Conservation (phyloP, 2,113 vertebrate species). For the Bettongia penicillata region DNA sequence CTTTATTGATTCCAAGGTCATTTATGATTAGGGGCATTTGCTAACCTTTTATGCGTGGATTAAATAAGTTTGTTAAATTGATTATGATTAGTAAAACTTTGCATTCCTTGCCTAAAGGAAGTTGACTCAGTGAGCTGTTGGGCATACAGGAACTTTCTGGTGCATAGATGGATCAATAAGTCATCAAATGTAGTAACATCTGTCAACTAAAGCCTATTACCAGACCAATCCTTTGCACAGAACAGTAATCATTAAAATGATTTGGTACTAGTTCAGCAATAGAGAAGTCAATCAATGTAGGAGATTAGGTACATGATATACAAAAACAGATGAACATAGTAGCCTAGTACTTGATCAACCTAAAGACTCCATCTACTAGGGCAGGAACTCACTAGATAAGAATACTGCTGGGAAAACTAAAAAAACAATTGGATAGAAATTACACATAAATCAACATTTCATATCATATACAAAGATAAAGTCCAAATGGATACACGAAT, state of each 20-base stretch:
- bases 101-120: background rate
- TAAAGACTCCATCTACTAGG: background rate
- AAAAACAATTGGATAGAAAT: background rate
- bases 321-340: background rate
- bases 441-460: background rate
- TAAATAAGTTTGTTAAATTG: background rate
- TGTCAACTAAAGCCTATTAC: background rate
- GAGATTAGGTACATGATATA: background rate
- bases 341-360: background rate
- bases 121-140: background rate
- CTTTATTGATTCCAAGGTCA: background rate
- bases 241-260: background rate
- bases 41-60: background rate
- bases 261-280: background rate
- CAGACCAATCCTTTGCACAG: background rate
- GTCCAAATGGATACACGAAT: background rate
- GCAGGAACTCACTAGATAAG: background rate
- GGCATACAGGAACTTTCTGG: background rate
- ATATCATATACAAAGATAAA: background rate
- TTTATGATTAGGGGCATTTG: background rate
- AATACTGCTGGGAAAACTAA: background rate
- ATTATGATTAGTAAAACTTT: background rate
- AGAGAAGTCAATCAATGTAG: background rate
- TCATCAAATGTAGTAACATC: background rate
- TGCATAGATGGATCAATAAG: background rate